Base-by-base conservation (phyloP, 2,888 invertebrate species). In the Trissoscelio sp. region DNA sequence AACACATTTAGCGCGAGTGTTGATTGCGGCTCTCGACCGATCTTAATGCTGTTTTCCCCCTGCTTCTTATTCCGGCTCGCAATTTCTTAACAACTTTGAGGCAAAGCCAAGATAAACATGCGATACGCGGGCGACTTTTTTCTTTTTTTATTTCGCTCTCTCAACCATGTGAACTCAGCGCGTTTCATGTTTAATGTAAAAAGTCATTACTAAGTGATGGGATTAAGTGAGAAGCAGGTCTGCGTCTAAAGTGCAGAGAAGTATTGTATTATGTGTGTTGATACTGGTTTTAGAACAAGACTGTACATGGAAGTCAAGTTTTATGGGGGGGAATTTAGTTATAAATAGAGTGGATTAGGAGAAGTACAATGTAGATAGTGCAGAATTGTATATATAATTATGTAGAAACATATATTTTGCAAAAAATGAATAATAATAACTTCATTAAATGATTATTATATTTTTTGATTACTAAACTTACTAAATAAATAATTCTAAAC, bases 1-100 rank as follows among this genome's bases (percentile, higher is more conserved):
- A 72, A 72, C 60, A 60, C 72, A 60, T 72, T 72, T 72, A 72
- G 39, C 51, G 37, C 53, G 31, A 53, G 73, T 64, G 62, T 53
- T 64, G 73, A 73, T 73, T 73, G 55, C 42, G 31, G 55, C 22
- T 66, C 20, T 48, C 51, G 31, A 31, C 11, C 57, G 24, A 37
- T 48, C 18, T 48, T 34, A 64, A 46, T 42, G 22, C 24, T 34
- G n/a, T n/a, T n/a, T n/a, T n/a, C 34, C 34, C 24, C 12, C 16
- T 46, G 28, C 16, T 57, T 69, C 57, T 69, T 69, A 42, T 42
- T 73, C 22, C 31, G 5, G 44, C 53, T 51, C 46, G 24, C 48
- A 58, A 48, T 48, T 70, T 34, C 48, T 48, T 58, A 70, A 70
- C 70, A 70, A 70, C 70, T 70, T 39, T 37, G 7, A 57, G 22